Percentiles rank a stretch among this genome's conserved stretches.
These are phyloP conservation scores for Ara ararauna DNA, from an alignment of 2,797 vertebrate species.

Conservation along the genomic window DNA sequence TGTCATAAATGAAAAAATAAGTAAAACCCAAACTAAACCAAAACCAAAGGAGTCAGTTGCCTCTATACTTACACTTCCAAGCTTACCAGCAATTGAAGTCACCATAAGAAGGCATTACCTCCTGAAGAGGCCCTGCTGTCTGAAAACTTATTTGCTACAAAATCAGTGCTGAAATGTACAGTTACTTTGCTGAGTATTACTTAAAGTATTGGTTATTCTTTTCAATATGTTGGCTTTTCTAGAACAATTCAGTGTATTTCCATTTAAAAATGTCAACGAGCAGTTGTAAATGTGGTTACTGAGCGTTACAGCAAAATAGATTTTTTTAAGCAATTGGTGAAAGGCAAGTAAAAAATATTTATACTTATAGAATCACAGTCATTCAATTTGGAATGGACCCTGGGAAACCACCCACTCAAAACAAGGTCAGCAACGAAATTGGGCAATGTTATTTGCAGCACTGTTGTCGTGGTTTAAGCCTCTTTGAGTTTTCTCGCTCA, in stretches of 20 bases:
- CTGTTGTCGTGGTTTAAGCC: background rate
- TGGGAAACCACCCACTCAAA: background rate
- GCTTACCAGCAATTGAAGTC: background rate
- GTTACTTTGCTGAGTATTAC: background rate
- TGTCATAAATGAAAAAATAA: background rate
- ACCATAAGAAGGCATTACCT: background rate
- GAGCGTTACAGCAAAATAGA: background rate
- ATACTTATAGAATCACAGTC: background rate
- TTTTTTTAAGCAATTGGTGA: background rate
- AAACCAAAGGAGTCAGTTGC: background rate
- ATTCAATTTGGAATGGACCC: background rate
- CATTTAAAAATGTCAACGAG: background rate
- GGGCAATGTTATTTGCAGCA: background rate
- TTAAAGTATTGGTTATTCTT: background rate
- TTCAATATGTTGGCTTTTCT: background rate
- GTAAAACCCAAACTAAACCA: rapidly evolving
- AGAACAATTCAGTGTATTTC: background rate
- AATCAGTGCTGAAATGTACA: background rate
- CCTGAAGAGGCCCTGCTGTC: background rate
- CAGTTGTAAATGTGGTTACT: background rate
- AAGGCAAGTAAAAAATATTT: background rate
- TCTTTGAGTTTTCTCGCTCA: too few species aligned
- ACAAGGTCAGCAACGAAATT: background rate
- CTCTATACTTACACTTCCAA: background rate
- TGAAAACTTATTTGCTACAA: background rate